Conservation (phyloP, 2,113 vertebrate genomes). For the Sminthopsis crassicaudata region DNA sequence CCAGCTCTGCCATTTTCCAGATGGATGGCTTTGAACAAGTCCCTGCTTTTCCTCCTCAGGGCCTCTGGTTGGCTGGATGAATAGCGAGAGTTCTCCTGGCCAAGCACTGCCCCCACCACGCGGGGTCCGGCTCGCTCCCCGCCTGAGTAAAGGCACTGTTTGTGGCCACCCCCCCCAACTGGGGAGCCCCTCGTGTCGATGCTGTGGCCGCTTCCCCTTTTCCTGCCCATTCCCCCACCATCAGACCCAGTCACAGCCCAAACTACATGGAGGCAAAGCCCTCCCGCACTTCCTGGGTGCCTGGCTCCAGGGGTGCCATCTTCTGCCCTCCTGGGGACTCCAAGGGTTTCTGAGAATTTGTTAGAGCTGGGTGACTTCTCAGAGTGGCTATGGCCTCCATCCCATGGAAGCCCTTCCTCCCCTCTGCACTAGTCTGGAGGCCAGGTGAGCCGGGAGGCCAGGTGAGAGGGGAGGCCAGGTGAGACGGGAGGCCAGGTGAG, state of each 20-base stretch:
- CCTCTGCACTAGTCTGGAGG: not conserved
- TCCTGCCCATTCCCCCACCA: too few species aligned
- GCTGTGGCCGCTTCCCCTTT: not conserved
- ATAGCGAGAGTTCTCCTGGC: too few species aligned
- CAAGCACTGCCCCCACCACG: too few species aligned
- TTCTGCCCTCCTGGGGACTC: not conserved
- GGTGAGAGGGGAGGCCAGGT: not conserved
- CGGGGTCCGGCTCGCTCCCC: not conserved
- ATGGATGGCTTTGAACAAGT: not conserved
- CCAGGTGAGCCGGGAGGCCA: too few species aligned
- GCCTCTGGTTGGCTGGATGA: not conserved
- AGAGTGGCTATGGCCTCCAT: not conserved
- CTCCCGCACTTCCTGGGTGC: too few species aligned
- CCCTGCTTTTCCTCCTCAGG: too few species aligned
- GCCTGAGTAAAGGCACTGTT: too few species aligned
- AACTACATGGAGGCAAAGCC: too few species aligned
- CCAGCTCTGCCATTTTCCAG: not conserved
- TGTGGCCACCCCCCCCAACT: not conserved
- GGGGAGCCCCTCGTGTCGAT: not conserved
- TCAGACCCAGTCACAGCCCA: too few species aligned
- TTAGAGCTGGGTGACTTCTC: too few species aligned
- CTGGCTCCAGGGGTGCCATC: too few species aligned
- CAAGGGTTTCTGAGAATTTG: not conserved
- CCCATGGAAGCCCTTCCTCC: not conserved
- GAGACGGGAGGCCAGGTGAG: not conserved